Evolutionary conservation across 2,797 vertebrate species (phyloP).

Genomic region (Naso thynnoides): DNA sequence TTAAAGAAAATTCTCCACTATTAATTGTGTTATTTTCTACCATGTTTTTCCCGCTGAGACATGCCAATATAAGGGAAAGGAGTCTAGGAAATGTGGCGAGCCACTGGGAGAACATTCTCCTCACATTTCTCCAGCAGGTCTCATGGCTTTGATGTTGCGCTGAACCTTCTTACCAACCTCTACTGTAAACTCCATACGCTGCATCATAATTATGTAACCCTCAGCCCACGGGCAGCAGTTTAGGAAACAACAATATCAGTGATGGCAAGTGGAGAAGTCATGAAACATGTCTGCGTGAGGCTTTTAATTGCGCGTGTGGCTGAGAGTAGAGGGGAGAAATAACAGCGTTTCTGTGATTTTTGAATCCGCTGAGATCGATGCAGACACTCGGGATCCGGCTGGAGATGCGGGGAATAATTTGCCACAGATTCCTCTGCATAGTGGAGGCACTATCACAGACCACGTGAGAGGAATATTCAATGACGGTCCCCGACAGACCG

Average conservation of each 20-base stretch:
- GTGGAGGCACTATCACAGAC: slow-evolving; percentile 72
- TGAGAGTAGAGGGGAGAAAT: neutral
- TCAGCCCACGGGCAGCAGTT: slow-evolving; percentile 1
- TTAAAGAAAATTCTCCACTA: neutral
- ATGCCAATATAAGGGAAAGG: neutral
- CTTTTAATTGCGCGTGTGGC: neutral
- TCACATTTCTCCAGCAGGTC: neutral
- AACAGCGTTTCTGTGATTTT: neutral
- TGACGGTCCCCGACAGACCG: slow-evolving; percentile 71
- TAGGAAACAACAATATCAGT: neutral
- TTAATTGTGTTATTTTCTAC: neutral
- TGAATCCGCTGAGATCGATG: neutral
- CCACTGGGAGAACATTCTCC: neutral
- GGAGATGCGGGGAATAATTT: slow-evolving; percentile 57
- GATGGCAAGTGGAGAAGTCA: neutral
- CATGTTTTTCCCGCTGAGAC: neutral
- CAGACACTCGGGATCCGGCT: slow-evolving; percentile 3
- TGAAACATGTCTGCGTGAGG: neutral
- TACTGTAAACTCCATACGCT: slow-evolving; percentile 15
- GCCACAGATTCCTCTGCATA: slow-evolving; percentile 74
- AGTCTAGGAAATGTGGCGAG: neutral
- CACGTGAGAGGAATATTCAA: slow-evolving; percentile 82
- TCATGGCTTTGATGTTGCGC: neutral
- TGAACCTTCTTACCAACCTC: neutral
- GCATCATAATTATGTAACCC: slow-evolving; percentile 70